phyloP scores from a whole-genome alignment of 2,797 vertebrate genomes.

The Sarcoramphus papa region DNA sequence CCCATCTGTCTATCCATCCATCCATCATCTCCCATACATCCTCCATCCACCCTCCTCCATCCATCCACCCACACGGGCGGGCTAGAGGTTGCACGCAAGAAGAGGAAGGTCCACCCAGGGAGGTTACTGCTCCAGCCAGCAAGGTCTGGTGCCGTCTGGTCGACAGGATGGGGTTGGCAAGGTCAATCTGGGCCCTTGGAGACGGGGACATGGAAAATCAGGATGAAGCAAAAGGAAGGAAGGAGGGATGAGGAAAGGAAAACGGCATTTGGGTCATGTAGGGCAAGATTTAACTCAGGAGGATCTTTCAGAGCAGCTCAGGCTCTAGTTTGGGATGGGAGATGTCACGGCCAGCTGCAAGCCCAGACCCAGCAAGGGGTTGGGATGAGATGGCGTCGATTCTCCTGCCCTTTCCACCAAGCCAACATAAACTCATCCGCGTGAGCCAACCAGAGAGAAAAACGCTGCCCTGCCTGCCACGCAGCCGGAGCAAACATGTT shows the following conservation, averaged over 20 bases:
- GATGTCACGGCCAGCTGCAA: fast-evolving
- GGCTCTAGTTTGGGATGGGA: background rate
- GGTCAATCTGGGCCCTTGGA: background rate
- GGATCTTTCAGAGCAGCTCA: background rate
- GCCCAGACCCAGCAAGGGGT: background rate
- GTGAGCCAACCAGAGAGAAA: background rate
- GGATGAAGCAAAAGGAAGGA: background rate
- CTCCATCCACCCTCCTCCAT: background rate
- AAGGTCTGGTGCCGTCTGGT: background rate
- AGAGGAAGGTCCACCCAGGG: background rate
- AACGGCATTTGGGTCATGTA: fast-evolving
- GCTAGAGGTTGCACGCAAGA: background rate
- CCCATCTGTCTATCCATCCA: background rate
- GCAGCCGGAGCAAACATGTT: background rate
- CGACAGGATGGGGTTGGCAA: background rate
- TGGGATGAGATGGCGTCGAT: background rate
- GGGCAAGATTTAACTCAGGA: background rate
- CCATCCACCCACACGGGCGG: background rate
- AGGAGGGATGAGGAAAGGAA: background rate
- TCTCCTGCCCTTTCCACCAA: background rate
- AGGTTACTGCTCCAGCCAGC: background rate
- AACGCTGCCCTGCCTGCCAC: fast-evolving
- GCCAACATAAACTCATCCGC: background rate
- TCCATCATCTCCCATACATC: too few species aligned
- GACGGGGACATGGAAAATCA: background rate